Conservation (phyloP, 2,888 invertebrate genomes). For the Pelosia muscerda region DNA sequence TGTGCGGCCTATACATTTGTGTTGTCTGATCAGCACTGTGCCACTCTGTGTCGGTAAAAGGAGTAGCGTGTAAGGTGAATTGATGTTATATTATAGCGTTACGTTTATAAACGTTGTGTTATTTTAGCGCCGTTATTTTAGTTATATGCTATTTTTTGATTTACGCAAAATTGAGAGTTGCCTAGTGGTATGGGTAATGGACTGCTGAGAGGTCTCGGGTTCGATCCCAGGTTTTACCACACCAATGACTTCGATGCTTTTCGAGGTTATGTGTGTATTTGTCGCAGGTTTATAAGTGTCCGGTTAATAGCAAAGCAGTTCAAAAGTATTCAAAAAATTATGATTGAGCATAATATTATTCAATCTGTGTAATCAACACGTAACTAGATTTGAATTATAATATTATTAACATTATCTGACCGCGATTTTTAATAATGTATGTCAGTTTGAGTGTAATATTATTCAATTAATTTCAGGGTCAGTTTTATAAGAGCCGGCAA, state of each 20-base stretch:
- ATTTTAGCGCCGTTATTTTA: background rate
- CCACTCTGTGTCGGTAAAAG: slow-evolving; percentile 5
- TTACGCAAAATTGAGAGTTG: no score
- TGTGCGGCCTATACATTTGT: slow-evolving; percentile 10
- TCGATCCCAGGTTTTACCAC: no score
- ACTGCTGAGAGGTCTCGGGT: no score
- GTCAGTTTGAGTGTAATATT: background rate
- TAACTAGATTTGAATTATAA: slow-evolving; percentile 1
- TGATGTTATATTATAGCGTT: background rate
- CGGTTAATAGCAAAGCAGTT: no score
- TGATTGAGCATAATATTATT: background rate
- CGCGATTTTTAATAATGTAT: background rate
- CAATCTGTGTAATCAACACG: slow-evolving; percentile 1
- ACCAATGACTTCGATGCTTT: no score
- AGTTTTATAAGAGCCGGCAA: background rate
- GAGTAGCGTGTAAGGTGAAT: slow-evolving; percentile 12
- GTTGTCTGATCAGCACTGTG: slow-evolving; percentile 16
- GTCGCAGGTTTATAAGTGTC: no score
- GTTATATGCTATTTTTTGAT: background rate
- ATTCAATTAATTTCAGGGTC: slow-evolving; percentile 1
- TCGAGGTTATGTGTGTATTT: no score
- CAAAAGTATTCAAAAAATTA: background rate
- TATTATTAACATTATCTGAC: background rate
- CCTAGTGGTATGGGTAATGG: no score
- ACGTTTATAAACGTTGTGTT: background rate